These are phyloP conservation scores for Sus cebifrons DNA, from an alignment of 2,797 vertebrate species.

Conservation along the genomic window DNA sequence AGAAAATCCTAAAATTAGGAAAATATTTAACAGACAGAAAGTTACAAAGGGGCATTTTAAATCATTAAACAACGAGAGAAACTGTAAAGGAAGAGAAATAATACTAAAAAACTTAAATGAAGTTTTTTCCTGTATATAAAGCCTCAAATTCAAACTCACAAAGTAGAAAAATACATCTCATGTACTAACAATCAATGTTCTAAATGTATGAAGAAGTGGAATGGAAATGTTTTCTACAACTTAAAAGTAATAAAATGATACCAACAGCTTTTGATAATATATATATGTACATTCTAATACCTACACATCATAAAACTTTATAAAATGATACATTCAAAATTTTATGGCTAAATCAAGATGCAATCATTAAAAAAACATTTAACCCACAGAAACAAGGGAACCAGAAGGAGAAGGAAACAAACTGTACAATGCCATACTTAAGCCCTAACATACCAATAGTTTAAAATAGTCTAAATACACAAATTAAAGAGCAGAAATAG, in stretches of 20 bases:
- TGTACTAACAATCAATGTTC: not conserved
- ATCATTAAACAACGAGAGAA: constrained; percentile 4
- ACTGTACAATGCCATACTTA: not conserved
- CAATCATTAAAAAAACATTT: not conserved
- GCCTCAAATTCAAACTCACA: not conserved
- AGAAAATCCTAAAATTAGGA: not conserved
- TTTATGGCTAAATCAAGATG: not conserved
- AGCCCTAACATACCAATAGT: not conserved
- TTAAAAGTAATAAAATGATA: not conserved
- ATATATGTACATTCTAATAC: not conserved
- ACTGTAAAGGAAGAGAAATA: not conserved
- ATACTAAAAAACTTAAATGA: not conserved
- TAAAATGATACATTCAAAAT: not conserved
- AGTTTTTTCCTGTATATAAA: not conserved
- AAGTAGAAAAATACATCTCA: not conserved
- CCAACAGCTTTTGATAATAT: not conserved
- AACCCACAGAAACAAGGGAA: not conserved
- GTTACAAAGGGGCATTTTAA: not conserved
- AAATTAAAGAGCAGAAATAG: not conserved
- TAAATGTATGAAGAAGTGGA: not conserved
- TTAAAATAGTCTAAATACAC: not conserved
- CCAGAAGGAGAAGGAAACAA: not conserved
- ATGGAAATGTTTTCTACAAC: not conserved
- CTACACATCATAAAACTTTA: not conserved
- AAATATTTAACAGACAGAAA: not conserved